These are phyloP conservation scores for Micrastur ruficollis DNA, from an alignment of 2,797 vertebrate genomes.

Conservation along the genomic window DNA sequence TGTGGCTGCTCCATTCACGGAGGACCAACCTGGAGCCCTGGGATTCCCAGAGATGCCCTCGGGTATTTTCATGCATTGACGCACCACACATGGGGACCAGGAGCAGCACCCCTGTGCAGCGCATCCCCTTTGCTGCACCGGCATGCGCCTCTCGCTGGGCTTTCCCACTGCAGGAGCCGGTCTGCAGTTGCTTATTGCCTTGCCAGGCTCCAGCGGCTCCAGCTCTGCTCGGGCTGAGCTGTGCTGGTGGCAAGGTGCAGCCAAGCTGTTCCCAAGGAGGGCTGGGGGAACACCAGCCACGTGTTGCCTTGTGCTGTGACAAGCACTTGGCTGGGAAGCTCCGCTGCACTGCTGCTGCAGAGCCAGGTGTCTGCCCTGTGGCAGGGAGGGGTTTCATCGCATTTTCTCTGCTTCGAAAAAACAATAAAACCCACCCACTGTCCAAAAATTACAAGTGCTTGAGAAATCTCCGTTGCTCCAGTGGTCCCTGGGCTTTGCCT, in stretches of 20 bases:
- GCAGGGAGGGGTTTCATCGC: rapidly evolving
- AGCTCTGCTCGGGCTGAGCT: not conserved
- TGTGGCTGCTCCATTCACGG: rapidly evolving
- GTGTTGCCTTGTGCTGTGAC: not conserved
- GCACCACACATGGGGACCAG: rapidly evolving
- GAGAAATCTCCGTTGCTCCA: rapidly evolving
- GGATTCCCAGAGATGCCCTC: not conserved
- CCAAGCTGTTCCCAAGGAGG: not conserved
- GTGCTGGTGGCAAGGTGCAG: not conserved
- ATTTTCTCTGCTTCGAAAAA: not conserved
- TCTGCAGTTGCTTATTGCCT: not conserved
- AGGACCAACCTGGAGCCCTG: not conserved
- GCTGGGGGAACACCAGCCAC: not conserved
- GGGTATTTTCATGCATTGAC: rapidly evolving
- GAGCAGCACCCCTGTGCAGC: rapidly evolving
- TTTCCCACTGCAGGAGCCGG: rapidly evolving
- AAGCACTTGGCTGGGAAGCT: not conserved
- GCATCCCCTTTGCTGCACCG: rapidly evolving
- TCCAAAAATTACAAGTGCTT: rapidly evolving
- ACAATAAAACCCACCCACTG: rapidly evolving
- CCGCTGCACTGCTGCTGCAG: not conserved
- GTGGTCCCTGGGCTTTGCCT: not conserved
- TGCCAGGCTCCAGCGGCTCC: not conserved
- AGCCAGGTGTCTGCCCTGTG: not conserved
- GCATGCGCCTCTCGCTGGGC: rapidly evolving